Evolutionary conservation across 2,888 invertebrate genomes (phyloP).

Genomic region (Pandemis cinnamomeana): DNA sequence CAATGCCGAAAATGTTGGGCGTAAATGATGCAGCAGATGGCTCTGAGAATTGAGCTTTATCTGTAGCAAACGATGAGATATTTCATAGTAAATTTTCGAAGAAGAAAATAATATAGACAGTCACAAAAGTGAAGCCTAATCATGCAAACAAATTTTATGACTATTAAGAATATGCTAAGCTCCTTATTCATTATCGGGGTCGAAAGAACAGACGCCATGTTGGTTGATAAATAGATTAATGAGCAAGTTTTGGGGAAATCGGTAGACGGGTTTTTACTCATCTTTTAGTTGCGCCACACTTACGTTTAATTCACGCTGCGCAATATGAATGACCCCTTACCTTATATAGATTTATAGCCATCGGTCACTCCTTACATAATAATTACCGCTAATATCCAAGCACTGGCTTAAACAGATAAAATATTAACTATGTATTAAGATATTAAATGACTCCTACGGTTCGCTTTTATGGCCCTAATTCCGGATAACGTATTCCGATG

Average conservation of each 20-base stretch:
- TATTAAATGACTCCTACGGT: conserved; percentile 35
- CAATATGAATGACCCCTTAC: conserved; percentile 62
- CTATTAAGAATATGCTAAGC: not conserved
- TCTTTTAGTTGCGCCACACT: conserved; percentile 56
- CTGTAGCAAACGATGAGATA: no score
- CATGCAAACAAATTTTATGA: conserved; percentile 1
- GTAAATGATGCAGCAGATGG: no score
- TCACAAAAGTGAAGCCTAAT: not conserved
- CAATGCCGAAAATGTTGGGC: no score
- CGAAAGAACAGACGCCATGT: conserved; percentile 19
- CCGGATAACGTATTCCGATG: conserved; percentile 26
- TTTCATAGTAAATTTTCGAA: no score
- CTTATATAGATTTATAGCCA: conserved; percentile 60
- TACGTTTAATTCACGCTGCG: conserved; percentile 47
- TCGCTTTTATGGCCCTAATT: conserved; percentile 37
- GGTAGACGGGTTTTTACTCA: conserved; percentile 60
- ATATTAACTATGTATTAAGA: conserved; percentile 33
- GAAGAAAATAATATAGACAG: not conserved
- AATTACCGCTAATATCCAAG: conserved; percentile 37
- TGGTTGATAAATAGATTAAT: conserved; percentile 32
- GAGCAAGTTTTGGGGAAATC: conserved; percentile 39
- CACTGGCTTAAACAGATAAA: conserved; percentile 26
- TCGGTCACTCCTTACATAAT: conserved; percentile 46
- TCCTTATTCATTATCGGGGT: not conserved
- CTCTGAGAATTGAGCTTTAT: no score